These are phyloP conservation scores for Eurois occulta DNA, from an alignment of 2,888 invertebrate species.

Conservation along the genomic window DNA sequence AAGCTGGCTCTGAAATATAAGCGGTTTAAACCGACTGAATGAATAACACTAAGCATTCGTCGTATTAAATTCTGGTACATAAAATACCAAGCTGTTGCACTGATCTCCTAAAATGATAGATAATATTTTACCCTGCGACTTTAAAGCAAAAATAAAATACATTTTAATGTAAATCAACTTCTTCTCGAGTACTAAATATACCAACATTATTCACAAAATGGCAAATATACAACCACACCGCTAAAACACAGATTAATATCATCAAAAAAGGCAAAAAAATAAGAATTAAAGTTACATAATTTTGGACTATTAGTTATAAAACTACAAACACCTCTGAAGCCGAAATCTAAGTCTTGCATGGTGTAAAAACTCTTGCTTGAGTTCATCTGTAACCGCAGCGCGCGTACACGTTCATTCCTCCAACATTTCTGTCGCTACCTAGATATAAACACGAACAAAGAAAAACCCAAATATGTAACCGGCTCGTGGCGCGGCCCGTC, in stretches of 20 bases:
- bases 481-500: constrained; percentile 85
- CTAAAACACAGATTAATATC: not conserved
- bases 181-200: not conserved
- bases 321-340: not conserved
- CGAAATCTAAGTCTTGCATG: not conserved
- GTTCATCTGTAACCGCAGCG: not conserved
- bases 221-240: not conserved
- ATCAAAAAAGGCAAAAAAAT: not conserved
- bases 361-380: not conserved
- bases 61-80: not conserved
- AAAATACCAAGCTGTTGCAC: not conserved
- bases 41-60: not conserved
- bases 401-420: constrained; percentile 25
- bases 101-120: not conserved
- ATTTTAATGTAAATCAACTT: not conserved
- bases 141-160: not conserved
- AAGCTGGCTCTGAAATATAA: not conserved
- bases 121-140: not conserved
- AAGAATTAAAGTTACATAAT: not conserved
- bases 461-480: constrained; percentile 74
- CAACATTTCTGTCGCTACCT: constrained; percentile 51
- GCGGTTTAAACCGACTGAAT: not conserved
- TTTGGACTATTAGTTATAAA: not conserved
- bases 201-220: not conserved
- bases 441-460: constrained; percentile 70